Percentiles rank a stretch among this genome's conserved stretches.
Conservation (phyloP, 2,113 vertebrate species). For the Myiozetetes cayanensis region DNA sequence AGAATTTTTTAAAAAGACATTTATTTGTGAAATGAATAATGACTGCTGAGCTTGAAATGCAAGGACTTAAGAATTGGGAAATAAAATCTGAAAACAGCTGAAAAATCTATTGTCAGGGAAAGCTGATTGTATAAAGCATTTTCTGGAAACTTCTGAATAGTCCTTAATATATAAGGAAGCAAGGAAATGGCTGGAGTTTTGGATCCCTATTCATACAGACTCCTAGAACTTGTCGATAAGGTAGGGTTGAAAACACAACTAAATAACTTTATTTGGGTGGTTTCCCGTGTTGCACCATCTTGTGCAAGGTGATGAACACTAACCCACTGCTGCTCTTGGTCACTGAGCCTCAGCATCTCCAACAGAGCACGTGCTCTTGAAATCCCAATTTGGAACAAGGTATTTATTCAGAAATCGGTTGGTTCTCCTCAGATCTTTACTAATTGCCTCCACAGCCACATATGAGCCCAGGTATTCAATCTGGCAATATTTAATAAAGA, state of each 20-base stretch:
- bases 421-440: not conserved
- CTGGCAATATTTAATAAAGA: not conserved
- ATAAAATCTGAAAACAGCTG: not conserved
- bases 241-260: not conserved
- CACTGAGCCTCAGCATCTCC: not conserved
- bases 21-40: not conserved
- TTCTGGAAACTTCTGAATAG: not conserved
- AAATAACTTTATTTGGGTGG: not conserved
- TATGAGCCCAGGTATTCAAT: not conserved
- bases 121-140: not conserved
- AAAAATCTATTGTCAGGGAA: not conserved
- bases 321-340: not conserved
- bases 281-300: not conserved
- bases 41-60: not conserved
- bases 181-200: not conserved
- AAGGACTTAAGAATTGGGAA: not conserved
- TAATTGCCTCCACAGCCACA: not conserved
- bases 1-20: not conserved
- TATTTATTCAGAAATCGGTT: not conserved
- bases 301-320: not conserved
- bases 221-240: not conserved
- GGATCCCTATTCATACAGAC: not conserved
- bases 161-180: not conserved
- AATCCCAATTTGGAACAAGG: not conserved
- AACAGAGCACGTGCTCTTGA: fast-evolving